A percentile compares a stretch with the other conserved stretches of the same genome.
Evolutionary conservation across 2,113 vertebrate genomes (phyloP).

Genomic region (Aptenodytes patagonicus): DNA sequence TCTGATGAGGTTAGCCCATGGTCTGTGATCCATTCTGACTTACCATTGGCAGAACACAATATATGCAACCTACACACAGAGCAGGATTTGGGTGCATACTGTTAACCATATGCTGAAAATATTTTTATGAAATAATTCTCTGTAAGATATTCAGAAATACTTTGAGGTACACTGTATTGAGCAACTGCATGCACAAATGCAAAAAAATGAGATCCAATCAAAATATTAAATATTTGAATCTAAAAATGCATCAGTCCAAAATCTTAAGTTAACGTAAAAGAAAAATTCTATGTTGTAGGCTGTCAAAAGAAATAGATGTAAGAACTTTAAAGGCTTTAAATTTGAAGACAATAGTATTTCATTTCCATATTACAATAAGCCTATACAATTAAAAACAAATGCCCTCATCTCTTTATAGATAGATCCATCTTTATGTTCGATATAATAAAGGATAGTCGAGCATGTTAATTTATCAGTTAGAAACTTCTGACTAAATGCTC

Average conservation of each 20-base stretch:
- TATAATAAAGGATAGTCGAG: not conserved
- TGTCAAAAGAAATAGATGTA: not conserved
- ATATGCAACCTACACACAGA: not conserved
- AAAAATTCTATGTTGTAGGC: not conserved
- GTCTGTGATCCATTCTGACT: not conserved
- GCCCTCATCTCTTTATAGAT: not conserved
- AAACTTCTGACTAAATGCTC: not conserved
- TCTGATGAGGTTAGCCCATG: not conserved
- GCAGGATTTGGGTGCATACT: not conserved
- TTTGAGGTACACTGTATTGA: not conserved
- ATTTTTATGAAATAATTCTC: not conserved
- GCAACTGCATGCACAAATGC: not conserved
- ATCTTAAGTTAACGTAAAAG: not conserved
- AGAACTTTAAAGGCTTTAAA: not conserved
- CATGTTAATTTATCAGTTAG: not conserved
- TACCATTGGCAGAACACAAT: not conserved
- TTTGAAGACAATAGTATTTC: not conserved
- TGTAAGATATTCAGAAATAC: not conserved
- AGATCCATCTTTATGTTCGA: not conserved
- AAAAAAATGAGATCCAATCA: not conserved
- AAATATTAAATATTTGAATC: not conserved
- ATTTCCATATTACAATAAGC: not conserved
- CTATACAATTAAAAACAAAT: not conserved
- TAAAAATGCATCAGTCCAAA: not conserved
- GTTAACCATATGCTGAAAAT: not conserved